phyloP scores from a whole-genome alignment of 1,140 invertebrate genomes.

The Megalopta genalis region DNA sequence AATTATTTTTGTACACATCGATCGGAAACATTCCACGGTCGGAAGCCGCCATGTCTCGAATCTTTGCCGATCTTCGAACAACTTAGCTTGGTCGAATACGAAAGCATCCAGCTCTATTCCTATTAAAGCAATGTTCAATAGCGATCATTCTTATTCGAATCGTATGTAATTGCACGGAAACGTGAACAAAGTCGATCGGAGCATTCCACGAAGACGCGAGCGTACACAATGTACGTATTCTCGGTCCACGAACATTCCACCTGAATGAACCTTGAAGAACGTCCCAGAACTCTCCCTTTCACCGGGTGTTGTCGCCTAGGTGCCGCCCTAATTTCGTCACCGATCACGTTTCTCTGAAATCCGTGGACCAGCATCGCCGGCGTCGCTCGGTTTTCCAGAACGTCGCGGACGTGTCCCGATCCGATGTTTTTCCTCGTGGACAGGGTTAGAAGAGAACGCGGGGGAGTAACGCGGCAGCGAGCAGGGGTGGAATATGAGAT shows the following conservation, averaged over 20 bases:
- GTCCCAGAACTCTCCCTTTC: neutral
- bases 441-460: neutral
- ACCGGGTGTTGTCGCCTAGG: neutral
- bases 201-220: neutral
- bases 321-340: neutral
- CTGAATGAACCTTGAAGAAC: neutral
- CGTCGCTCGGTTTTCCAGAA: constrained; percentile 5
- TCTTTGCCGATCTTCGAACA: no score
- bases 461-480: constrained; percentile 27
- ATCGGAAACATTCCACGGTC: no score
- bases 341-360: constrained; percentile 2
- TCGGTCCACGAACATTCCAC: neutral
- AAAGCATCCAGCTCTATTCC: no score
- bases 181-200: no score
- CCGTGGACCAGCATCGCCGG: neutral
- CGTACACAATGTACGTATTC: neutral
- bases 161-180: no score
- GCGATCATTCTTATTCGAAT: no score
- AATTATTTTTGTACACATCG: no score
- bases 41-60: no score
- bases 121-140: no score
- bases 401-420: neutral
- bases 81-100: no score
- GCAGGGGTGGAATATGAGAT: constrained; percentile 73
- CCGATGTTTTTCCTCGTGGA: constrained; percentile 27